Conservation (phyloP, 2,888 invertebrate species). For the Dynastes maya region DNA sequence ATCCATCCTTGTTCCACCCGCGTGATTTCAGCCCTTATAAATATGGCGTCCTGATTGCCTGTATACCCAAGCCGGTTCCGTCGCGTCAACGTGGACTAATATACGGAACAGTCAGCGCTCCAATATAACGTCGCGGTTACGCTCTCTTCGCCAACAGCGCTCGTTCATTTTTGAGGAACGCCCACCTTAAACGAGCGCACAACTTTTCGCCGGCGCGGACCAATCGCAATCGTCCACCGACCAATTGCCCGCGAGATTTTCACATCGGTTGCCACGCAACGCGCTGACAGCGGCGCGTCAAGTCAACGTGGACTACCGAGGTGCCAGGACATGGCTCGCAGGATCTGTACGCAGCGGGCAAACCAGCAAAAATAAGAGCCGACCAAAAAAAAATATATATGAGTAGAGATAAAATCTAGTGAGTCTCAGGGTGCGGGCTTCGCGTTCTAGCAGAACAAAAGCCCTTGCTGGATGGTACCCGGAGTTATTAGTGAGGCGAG, state of each 20-base stretch:
- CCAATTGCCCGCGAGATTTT: slow-evolving; percentile 62
- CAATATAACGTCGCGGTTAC: slow-evolving; percentile 56
- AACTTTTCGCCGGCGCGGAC: slow-evolving; percentile 55
- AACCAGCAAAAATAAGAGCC: slow-evolving; percentile 71
- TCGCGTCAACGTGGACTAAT: slow-evolving; percentile 68
- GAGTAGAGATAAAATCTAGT: slow-evolving; percentile 70
- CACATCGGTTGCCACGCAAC: slow-evolving; percentile 61
- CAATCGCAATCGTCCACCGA: slow-evolving; percentile 57
- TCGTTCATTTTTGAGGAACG: slow-evolving; percentile 55
- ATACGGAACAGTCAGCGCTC: slow-evolving; percentile 50
- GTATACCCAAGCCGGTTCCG: slow-evolving; percentile 69
- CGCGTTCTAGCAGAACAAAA: slow-evolving; percentile 68
- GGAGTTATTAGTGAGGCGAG: slow-evolving; percentile 66
- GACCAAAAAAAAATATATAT: slow-evolving; percentile 68
- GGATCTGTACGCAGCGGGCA: slow-evolving; percentile 70
- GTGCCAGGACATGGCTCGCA: slow-evolving; percentile 70
- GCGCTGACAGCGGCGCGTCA: slow-evolving; percentile 61
- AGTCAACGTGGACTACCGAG: slow-evolving; percentile 70
- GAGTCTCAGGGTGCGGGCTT: slow-evolving; percentile 68
- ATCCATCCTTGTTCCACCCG: slow-evolving; percentile 71
- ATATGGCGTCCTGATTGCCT: slow-evolving; percentile 73
- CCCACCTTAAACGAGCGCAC: slow-evolving; percentile 67
- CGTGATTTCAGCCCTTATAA: slow-evolving; percentile 72
- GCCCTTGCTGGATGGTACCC: slow-evolving; percentile 65
- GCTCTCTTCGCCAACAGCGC: slow-evolving; percentile 54